Percentiles rank a stretch among this genome's conserved stretches.
These are phyloP conservation scores for Campoletis raptor DNA, from an alignment of 2,888 invertebrate species.

Conservation along the genomic window DNA sequence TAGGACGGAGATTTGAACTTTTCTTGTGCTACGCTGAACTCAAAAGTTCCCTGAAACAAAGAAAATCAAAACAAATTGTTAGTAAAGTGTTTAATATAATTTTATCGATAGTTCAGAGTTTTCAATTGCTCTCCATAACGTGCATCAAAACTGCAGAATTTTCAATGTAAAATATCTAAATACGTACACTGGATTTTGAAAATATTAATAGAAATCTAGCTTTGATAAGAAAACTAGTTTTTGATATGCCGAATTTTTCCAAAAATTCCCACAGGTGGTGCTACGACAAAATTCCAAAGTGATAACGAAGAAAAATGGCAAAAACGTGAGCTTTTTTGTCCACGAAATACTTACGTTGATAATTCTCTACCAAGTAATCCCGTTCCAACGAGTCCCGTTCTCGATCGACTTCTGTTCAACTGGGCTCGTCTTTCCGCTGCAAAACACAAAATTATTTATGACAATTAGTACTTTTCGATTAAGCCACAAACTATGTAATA, in stretches of 20 bases:
- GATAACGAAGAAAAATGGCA: not conserved
- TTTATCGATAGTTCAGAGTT: not conserved
- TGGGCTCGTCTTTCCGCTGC: slow-evolving; percentile 96
- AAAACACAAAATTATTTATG: slow-evolving; percentile 49
- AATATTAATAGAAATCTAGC: no score
- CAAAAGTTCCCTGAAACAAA: slow-evolving; percentile 83
- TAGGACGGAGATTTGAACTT: slow-evolving; percentile 78
- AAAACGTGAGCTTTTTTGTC: not conserved
- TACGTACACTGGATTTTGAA: no score
- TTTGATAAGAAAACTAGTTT: not conserved
- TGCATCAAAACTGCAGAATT: no score
- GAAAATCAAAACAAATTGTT: slow-evolving; percentile 29
- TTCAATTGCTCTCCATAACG: no score
- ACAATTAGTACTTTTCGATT: slow-evolving; percentile 32
- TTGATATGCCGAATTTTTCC: not conserved
- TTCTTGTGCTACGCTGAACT: slow-evolving; percentile 83
- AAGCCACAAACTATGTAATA: not conserved
- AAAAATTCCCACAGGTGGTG: slow-evolving; percentile 15
- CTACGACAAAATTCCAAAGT: not conserved
- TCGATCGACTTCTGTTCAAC: slow-evolving; percentile 94
- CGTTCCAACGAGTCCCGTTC: slow-evolving; percentile 90
- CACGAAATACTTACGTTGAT: slow-evolving; percentile 87
- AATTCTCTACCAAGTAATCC: slow-evolving; percentile 89
- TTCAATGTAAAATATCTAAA: no score
- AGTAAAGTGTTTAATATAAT: slow-evolving; percentile 1